A percentile compares a stretch with the other conserved stretches of the same genome.
Conservation (phyloP, 2,113 vertebrate genomes). For the Mirza zaza region DNA sequence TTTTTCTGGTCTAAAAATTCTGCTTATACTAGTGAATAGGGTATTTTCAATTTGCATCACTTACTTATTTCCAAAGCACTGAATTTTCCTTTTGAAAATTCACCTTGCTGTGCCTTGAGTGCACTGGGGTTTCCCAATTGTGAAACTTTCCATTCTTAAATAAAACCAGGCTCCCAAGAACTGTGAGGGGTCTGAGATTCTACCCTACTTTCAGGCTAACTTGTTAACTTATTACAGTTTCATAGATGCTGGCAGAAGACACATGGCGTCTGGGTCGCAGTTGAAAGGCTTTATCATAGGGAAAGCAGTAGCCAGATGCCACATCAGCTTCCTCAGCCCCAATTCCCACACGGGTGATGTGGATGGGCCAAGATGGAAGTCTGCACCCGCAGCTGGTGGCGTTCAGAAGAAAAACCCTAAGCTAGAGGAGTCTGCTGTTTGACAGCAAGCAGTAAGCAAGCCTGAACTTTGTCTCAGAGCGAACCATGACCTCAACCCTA, state of each 20-base stretch:
- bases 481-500: neutral
- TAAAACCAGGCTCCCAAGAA: neutral
- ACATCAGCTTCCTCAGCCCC: neutral
- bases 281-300: neutral
- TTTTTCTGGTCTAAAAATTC: constrained; percentile 14
- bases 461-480: neutral
- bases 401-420: neutral
- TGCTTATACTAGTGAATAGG: neutral
- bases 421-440: neutral
- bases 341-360: neutral
- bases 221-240: neutral
- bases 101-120: neutral
- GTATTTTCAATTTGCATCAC: neutral
- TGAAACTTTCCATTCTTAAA: neutral
- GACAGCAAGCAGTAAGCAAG: neutral
- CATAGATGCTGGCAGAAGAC: neutral
- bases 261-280: neutral
- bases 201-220: neutral
- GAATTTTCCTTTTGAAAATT: constrained; percentile 25
- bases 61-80: neutral
- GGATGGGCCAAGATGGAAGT: neutral
- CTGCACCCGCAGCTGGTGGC: neutral
- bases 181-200: neutral
- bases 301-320: neutral
- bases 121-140: neutral